Evolutionary conservation across 2,113 vertebrate species (phyloP).

Genomic region (Ictalurus punctatus): DNA sequence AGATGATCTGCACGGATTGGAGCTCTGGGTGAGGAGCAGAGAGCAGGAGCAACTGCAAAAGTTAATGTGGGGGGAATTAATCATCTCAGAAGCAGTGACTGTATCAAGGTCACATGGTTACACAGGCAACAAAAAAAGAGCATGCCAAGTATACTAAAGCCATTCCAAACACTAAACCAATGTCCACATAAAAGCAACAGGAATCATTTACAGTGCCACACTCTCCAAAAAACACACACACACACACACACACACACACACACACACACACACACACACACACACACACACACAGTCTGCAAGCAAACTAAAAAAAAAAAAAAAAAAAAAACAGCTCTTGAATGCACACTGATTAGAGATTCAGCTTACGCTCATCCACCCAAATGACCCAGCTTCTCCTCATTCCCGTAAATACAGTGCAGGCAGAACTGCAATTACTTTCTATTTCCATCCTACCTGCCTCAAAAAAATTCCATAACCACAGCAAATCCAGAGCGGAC

Average conservation of each 20-base stretch:
- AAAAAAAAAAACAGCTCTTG: neutral
- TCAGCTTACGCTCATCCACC: conserved; percentile 58
- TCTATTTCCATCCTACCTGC: conserved; percentile 71
- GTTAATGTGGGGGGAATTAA: neutral
- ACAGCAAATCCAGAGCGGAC: neutral
- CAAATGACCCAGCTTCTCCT: conserved; percentile 66
- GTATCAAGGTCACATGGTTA: neutral
- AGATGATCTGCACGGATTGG: neutral
- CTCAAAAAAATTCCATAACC: neutral
- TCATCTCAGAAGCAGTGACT: neutral
- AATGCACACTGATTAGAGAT: conserved; percentile 69
- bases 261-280: neutral
- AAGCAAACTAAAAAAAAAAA: conserved; percentile 62
- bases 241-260: neutral
- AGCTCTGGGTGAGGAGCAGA: neutral
- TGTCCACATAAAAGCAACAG: conserved; percentile 24
- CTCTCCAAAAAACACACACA: neutral
- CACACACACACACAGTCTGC: conserved; percentile 16
- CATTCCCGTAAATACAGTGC: conserved; percentile 68
- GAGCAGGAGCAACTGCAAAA: neutral
- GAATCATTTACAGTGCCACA: conserved; percentile 18
- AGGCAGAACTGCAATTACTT: conserved; percentile 65
- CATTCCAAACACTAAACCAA: conserved; percentile 13
- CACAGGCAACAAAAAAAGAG: neutral
- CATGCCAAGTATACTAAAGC: neutral